These are phyloP conservation scores for Melipona quadrifasciata DNA, from an alignment of 1,140 invertebrate species.

Conservation along the genomic window DNA sequence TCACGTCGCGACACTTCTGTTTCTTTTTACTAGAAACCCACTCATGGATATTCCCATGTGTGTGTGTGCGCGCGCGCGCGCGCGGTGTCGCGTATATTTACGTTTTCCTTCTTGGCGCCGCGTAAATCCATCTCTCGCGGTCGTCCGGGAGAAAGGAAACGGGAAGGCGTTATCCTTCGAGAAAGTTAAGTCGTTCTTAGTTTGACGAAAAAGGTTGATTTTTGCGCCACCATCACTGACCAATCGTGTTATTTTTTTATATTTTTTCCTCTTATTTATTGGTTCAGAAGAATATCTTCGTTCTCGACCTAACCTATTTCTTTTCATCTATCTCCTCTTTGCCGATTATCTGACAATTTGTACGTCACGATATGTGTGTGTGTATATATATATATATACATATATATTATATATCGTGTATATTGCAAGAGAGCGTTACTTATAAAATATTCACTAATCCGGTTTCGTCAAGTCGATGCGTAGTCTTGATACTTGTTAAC, in stretches of 20 bases:
- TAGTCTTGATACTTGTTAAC: neutral
- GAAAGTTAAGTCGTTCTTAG: constrained; percentile 39
- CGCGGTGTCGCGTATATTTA: constrained; percentile 42
- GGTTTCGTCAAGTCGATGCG: neutral
- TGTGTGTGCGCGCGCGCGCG: neutral
- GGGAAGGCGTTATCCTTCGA: constrained; percentile 46
- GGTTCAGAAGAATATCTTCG: neutral
- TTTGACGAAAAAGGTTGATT: constrained; percentile 30
- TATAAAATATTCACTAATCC: constrained; percentile 8
- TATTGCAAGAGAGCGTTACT: neutral
- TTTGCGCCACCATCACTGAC: neutral
- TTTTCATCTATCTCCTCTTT: neutral
- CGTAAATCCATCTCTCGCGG: constrained; percentile 37
- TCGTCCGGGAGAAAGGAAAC: constrained; percentile 26
- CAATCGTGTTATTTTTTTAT: neutral
- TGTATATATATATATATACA: neutral
- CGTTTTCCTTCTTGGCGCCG: constrained; percentile 46
- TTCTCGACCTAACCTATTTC: neutral
- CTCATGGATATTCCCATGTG: constrained; percentile 19
- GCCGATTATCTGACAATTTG: neutral
- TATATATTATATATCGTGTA: neutral
- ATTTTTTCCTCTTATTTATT: neutral
- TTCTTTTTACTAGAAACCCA: constrained; percentile 69
- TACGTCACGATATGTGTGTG: neutral
- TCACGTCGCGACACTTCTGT: constrained; percentile 68